These are phyloP conservation scores for Drosophila setosimentum DNA, from an alignment of 2,888 invertebrate species.

Conservation along the genomic window DNA sequence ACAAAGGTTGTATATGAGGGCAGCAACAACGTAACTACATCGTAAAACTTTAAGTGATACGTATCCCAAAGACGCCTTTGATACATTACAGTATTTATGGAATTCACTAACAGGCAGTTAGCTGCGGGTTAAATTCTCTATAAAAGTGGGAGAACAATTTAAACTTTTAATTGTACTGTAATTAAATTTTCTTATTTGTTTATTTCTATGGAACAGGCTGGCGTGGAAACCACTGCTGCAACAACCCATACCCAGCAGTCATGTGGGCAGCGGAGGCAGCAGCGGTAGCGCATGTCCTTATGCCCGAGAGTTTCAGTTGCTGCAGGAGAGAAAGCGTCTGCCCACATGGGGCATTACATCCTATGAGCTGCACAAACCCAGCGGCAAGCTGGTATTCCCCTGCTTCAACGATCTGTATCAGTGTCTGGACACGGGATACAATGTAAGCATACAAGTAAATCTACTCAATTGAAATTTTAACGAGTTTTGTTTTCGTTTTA, in stretches of 20 bases:
- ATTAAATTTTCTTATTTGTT: neutral
- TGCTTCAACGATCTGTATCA: conserved; percentile 95
- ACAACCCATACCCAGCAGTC: conserved; percentile 89
- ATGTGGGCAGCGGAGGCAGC: conserved; percentile 60
- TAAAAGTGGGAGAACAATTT: neutral
- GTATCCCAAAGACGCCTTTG: neutral
- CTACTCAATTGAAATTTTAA: neutral
- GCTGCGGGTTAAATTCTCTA: neutral
- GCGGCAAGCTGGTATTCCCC: conserved; percentile 95
- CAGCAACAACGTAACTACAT: neutral
- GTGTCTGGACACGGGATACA: conserved; percentile 91
- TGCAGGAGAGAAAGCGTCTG: conserved; percentile 96
- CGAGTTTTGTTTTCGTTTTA: neutral
- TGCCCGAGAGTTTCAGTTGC: conserved; percentile 95
- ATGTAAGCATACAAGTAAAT: conserved; percentile 85
- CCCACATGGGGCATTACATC: conserved; percentile 97
- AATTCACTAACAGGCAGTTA: neutral
- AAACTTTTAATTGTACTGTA: neutral
- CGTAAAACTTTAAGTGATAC: neutral
- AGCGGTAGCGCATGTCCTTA: conserved; percentile 86
- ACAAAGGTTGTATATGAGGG: neutral
- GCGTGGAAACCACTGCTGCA: conserved; percentile 94
- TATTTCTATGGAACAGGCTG: conserved; percentile 85
- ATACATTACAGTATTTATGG: neutral
- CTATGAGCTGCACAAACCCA: conserved; percentile 93